Conservation (phyloP, 2,113 vertebrate species). For the Varanus komodoensis region DNA sequence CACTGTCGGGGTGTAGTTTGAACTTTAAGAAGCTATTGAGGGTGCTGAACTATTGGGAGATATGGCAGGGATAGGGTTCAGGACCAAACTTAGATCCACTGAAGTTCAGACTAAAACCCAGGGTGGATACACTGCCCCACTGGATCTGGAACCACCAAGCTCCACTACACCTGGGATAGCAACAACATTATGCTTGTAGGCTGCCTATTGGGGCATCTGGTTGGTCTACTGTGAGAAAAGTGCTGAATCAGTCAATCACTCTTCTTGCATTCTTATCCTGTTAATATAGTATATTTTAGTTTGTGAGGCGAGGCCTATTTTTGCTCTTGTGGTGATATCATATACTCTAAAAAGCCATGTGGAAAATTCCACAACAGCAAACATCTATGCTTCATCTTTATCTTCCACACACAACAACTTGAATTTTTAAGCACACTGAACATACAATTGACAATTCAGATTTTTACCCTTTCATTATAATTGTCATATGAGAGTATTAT, state of each 20-base stretch:
- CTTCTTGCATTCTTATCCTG: too few relatives aligned
- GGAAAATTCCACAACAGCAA: background rate
- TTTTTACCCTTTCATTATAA: background rate
- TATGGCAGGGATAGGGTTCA: too few relatives aligned
- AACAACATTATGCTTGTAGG: slow-evolving; percentile 16
- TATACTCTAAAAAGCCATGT: background rate
- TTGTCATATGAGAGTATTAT: background rate
- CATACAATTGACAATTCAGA: background rate
- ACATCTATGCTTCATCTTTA: background rate
- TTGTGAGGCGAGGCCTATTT: background rate
- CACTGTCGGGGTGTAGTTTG: too few relatives aligned
- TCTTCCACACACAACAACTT: slow-evolving; percentile 1
- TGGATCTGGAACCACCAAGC: too few relatives aligned
- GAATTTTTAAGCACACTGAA: background rate
- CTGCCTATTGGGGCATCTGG: too few relatives aligned
- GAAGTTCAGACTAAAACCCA: too few relatives aligned
- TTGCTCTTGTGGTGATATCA: background rate
- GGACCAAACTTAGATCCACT: too few relatives aligned
- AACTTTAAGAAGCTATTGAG: too few relatives aligned
- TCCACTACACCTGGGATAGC: background rate
- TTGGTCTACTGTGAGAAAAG: too few relatives aligned
- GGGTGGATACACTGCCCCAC: too few relatives aligned
- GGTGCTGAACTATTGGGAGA: too few relatives aligned
- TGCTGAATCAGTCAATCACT: too few relatives aligned
- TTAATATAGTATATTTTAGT: background rate